Conservation (phyloP, 92 coral and sea anemone genomes). For the Umimayanthus chanpuru region DNA sequence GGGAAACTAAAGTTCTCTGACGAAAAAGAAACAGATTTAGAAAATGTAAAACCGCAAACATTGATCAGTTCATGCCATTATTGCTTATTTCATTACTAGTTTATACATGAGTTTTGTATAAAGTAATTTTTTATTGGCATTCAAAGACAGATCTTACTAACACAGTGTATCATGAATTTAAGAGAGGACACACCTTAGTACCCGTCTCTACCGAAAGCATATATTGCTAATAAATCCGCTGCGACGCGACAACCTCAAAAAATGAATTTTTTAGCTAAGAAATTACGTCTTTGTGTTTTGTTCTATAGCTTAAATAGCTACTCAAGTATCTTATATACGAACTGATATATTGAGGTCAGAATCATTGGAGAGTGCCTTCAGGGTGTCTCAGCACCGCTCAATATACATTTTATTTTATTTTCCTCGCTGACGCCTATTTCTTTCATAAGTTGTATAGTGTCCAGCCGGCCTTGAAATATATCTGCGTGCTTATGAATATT, state of each 20-base stretch:
- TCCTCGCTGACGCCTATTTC: constrained; percentile 44
- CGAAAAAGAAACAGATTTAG: not conserved
- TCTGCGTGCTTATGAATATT: constrained; percentile 4
- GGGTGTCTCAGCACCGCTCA: constrained; percentile 21
- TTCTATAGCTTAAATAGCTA: constrained; percentile 25
- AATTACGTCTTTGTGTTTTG: not conserved
- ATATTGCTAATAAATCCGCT: not conserved
- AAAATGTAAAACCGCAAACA: not conserved
- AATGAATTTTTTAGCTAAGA: not conserved
- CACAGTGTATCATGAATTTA: not conserved
- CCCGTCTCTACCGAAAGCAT: constrained; percentile 11
- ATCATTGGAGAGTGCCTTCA: constrained; percentile 27
- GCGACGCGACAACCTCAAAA: not conserved
- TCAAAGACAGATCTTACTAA: not conserved
- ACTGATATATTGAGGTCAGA: constrained; percentile 38
- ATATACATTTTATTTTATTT: constrained; percentile 32
- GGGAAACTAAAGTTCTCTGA: not conserved
- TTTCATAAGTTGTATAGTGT: constrained; percentile 35
- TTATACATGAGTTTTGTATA: not conserved
- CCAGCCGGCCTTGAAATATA: constrained; percentile 38
- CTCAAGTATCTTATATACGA: constrained; percentile 21
- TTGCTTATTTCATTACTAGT: not conserved
- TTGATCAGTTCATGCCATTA: not conserved
- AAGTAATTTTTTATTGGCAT: not conserved
- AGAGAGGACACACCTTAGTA: constrained; percentile 3